Base-by-base conservation (phyloP, 2,797 vertebrate species). In the Leptodactylus fallax region DNA sequence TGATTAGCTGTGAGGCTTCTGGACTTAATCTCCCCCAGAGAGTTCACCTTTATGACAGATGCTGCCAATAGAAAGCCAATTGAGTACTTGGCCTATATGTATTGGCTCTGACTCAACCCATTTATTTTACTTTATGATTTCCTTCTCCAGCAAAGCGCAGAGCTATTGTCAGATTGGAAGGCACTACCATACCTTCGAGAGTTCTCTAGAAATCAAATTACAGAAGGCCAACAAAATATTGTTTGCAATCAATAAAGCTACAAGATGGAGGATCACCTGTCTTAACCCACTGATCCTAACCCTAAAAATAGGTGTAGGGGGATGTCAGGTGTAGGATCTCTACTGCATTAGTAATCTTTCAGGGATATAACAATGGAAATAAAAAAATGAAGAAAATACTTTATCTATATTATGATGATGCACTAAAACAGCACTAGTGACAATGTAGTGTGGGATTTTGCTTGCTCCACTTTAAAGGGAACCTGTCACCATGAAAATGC, bases 111-210 rank as follows among this genome's bases (percentile, higher is more conserved):
- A 63, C 77, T 78, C 80, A 87, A 83, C 56, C 86, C 81, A 83
- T 87, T 87, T 86, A 86, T 81, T 86, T 76, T 80, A 87, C 58
- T 87, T 87, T 81, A 81, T 87, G 58, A 83, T 83, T 77, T 87
- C 71, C 67, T 63, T 60, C 36, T 76, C 58, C 45, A 55, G 25
- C 53, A 87, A 21, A 83, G 58, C 86, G 56, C 45, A 81, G 23
- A 49, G 67, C 55, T 63, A 63, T 63, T 81, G 53, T 71, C 21
- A 45, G 71, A 27, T 55, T n/a, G n/a, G 56, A 36, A 77, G 65
- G 27, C 23, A 69, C 13, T 77, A 71, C 47, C 36, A 55, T 21
- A 11, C 45, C 45, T 63, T 56, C 23, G 72, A 53, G 67, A 81
- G 3, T 23, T 69, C 11, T 77, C 60, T 45, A n/a, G 47, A 87